Base-by-base conservation (phyloP, 2,888 invertebrate genomes). In the Drosophila kuntzei region DNA sequence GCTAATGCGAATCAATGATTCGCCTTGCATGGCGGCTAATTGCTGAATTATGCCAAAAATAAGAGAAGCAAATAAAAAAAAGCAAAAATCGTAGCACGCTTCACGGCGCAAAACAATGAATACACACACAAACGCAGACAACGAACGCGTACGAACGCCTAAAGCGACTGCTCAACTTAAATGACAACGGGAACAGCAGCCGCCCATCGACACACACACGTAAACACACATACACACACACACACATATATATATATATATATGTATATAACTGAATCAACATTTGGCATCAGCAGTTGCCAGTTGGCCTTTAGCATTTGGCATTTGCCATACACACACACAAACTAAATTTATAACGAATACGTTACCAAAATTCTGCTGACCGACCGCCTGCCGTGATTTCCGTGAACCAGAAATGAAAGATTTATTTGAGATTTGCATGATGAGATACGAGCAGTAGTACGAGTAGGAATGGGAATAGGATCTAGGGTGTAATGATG, bases 381-480 rank as follows among this genome's bases (percentile, higher is more conserved):
- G 54, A 54, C 54, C 54, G 85, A 72, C 76, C 74, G 68, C 59
- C 75, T 65, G 71, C 76, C 83, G 87, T 88, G 89, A 86, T 80
- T 89, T 86, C 84, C 90, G 89, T 80, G 76, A 68, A 68, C 63
- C 72, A 72, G 74, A 72, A 80, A 80, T 83, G 83, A 68, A 71
- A 83, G 89, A 86, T 89, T 86, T 88, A 89, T 86, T 83, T 69
- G 44, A 78, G 90, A 86, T 86, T 89, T 76, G 73, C 86, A 78
- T 86, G 86, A 83, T 65, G 76, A 78, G 89, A 86, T 86, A 84
- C 16, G 54, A 37, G n/a, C 36, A 41, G 74, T 2, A 53, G 22
- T n/a, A 41, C 8, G 29, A 29, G 22, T 11, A 41, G 20, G 32
- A 32, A 37, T 18, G 11, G 9, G 43, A 18, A 16, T 2, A 7